Evolutionary conservation across 2,888 invertebrate genomes (phyloP).

Genomic region (Amiota mariae): DNA sequence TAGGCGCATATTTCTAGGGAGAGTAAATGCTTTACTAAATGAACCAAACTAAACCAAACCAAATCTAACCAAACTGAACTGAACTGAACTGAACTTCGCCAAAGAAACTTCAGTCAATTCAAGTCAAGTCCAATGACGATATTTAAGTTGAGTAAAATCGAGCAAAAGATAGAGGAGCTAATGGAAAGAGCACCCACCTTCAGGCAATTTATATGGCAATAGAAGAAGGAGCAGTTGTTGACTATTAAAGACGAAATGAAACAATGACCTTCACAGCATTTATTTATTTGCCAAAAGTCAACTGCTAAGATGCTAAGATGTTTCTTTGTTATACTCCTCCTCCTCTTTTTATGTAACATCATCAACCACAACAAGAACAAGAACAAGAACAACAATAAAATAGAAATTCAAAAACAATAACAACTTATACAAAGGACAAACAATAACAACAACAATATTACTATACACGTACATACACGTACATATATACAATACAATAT

Average conservation of each 20-base stretch:
- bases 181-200: background rate
- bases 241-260: conserved; percentile 43
- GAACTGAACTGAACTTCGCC: no score
- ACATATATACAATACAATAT: no score
- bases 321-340: no score
- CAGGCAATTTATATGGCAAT: background rate
- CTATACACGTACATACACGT: no score
- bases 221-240: background rate
- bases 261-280: conserved; percentile 44
- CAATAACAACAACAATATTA: conserved; percentile 11
- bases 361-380: background rate
- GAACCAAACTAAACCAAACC: conserved; percentile 18
- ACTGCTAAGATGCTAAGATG: no score
- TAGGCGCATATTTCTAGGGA: conserved; percentile 3
- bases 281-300: conserved; percentile 17
- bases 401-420: conserved; percentile 19
- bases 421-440: conserved; percentile 11
- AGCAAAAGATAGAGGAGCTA: background rate
- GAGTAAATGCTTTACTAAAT: no score
- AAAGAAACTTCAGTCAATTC: no score
- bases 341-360: no score
- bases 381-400: background rate
- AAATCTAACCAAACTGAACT: no score
- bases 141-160: no score
- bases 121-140: no score